These are phyloP conservation scores for Pachyrhynchus sulphureomaculatus DNA, from an alignment of 1,140 invertebrate genomes.

Conservation along the genomic window DNA sequence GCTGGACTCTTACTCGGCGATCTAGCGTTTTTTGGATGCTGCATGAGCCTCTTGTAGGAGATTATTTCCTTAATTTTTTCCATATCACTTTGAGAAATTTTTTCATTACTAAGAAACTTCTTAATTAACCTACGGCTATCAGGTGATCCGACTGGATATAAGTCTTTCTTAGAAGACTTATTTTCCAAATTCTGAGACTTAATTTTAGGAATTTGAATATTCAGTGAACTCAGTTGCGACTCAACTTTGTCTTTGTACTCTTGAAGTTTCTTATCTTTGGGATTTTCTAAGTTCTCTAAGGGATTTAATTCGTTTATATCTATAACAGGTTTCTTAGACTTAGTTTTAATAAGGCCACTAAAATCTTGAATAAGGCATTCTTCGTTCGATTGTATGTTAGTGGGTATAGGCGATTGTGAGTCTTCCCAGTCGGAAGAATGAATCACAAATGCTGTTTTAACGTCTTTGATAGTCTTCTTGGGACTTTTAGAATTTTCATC, in stretches of 20 bases:
- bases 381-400: constrained; percentile 4
- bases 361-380: constrained; percentile 27
- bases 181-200: constrained; percentile 11
- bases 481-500: not conserved
- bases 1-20: constrained; percentile 7
- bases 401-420: constrained; percentile 25
- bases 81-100: constrained; percentile 36
- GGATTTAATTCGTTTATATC: constrained; percentile 30
- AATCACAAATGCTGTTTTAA: constrained; percentile 19
- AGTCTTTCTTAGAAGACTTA: constrained; percentile 4
- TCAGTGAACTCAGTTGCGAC: constrained; percentile 40
- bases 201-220: constrained; percentile 38
- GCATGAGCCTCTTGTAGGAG: constrained; percentile 39
- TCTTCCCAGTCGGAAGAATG: constrained; percentile 38
- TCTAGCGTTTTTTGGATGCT: constrained; percentile 29
- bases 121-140: constrained; percentile 34
- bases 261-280: constrained; percentile 34
- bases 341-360: constrained; percentile 32
- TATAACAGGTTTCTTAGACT: constrained; percentile 25
- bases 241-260: constrained; percentile 42
- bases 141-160: not conserved
- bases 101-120: constrained; percentile 40
- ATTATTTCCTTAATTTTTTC: constrained; percentile 43
- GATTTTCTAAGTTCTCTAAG: not conserved
- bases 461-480: not conserved